Conservation (phyloP, 2,113 vertebrate species). For the Aramus guarauna region DNA sequence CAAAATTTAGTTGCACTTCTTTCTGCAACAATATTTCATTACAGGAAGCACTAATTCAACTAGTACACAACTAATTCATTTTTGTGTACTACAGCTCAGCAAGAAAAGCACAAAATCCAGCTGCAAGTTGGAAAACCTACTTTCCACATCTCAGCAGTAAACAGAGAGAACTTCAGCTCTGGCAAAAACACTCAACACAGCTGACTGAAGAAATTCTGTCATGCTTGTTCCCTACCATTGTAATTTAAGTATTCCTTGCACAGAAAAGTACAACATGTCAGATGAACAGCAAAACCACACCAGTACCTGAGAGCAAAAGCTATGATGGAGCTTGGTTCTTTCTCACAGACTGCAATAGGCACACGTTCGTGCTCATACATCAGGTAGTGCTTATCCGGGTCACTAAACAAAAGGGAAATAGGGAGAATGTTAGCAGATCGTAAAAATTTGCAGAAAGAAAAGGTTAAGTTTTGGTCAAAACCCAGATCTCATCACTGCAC, state of each 20-base stretch:
- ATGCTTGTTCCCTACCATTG: not conserved
- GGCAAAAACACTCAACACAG: not conserved
- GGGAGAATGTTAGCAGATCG: not conserved
- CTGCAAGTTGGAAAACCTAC: not conserved
- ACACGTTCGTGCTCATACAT: constrained; percentile 98
- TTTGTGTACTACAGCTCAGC: not conserved
- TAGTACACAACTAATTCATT: not conserved
- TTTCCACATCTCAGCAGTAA: not conserved
- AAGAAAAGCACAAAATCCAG: not conserved
- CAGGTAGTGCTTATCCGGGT: constrained; percentile 97
- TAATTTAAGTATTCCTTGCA: not conserved
- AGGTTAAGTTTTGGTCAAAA: not conserved
- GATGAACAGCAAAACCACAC: not conserved
- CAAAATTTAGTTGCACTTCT: not conserved
- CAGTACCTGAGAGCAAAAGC: constrained; percentile 96
- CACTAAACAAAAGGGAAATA: constrained; percentile 72
- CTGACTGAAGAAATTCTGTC: not conserved
- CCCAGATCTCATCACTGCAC: constrained; percentile 10
- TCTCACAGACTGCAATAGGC: constrained; percentile 95
- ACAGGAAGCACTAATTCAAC: not conserved
- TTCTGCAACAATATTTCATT: not conserved
- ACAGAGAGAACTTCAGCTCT: not conserved
- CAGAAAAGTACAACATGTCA: not conserved
- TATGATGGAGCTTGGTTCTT: constrained; percentile 97
- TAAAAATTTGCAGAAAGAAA: not conserved